Evolutionary conservation across 2,888 invertebrate genomes (phyloP), one percentile per base, ranked within the genome.

Genomic region (Agrochola lychnidis): DNA sequence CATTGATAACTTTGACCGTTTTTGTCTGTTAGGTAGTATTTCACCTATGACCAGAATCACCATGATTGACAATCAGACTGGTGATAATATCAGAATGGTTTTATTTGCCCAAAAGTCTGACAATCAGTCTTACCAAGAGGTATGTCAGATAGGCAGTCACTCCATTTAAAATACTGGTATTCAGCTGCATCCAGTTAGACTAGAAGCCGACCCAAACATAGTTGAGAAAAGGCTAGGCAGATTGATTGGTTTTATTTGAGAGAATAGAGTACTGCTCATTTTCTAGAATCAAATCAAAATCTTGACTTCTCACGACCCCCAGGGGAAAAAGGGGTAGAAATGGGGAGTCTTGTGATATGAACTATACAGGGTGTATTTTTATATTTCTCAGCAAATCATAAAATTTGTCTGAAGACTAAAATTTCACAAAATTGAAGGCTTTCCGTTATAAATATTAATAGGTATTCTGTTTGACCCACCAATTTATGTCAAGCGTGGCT

Each of bases 401-500:
- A 64, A 68, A 62, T 48, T 53, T 53, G 0, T 40, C 42, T 45
- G 14, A 45, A 56, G 19, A 14, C 30, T 30, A 30, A 30, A 30
- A 30, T 30, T 25, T 80, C 12, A 45, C 45, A 62, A 63, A 63
- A 56, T 62, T 75, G 5, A 63, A 63, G 51, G 69, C 16, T 53
- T 48, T 42, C n/a, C n/a, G 42, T 59, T 53, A 51, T 67, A 62
- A 82, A 76, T 82, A 68, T 82, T 68, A 36, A 68, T 82, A 56
- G 51, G 42, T 57, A 57, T 67, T 79, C 63, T 30, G 56, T 82
- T 79, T 48, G 36, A 51, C 56, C 51, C 30, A 36, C 30, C 64
- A 84, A 80, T 79, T 83, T 61, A 61, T 70, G 61, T 67, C 66
- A 80, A 84, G 79, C 56, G 61, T 51, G 40, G 62, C 36, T 42